Percentiles rank a stretch among this genome's conserved stretches.
Evolutionary conservation across 2,888 invertebrate species (phyloP).

Genomic region (Liposcelis brunnea): DNA sequence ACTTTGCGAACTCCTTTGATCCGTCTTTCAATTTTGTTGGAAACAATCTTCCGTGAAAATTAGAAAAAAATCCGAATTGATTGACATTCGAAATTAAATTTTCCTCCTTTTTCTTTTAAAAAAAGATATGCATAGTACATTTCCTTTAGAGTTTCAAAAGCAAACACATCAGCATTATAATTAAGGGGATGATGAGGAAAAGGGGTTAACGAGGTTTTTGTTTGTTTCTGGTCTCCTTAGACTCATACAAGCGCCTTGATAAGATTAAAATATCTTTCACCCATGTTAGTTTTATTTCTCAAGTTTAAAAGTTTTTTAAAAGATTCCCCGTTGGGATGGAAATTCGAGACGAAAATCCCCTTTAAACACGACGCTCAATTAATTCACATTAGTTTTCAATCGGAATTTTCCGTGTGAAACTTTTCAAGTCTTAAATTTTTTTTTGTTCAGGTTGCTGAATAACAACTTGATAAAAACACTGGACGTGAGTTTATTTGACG

Average conservation of each 20-base stretch:
- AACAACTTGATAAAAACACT: slow-evolving; percentile 15
- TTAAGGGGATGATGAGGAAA: too few species aligned
- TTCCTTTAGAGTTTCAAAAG: too few species aligned
- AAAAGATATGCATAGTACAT: too few species aligned
- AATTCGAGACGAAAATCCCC: too few species aligned
- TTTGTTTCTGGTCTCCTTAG: too few species aligned
- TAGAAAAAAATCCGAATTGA: slow-evolving; percentile 17
- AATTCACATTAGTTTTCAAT: not conserved
- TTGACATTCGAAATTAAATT: too few species aligned
- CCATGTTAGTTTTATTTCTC: not conserved
- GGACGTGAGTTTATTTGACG: slow-evolving; percentile 12
- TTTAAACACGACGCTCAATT: not conserved
- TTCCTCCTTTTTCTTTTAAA: too few species aligned
- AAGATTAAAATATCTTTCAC: too few species aligned
- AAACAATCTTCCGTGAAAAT: slow-evolving; percentile 23
- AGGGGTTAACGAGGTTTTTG: too few species aligned
- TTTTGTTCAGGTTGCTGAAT: slow-evolving; percentile 16
- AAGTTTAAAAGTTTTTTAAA: not conserved
- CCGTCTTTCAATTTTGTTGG: slow-evolving; percentile 22
- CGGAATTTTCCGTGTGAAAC: not conserved
- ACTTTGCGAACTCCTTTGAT: slow-evolving; percentile 16
- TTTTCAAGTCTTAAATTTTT: not conserved
- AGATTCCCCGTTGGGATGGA: not conserved
- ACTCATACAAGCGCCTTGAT: too few species aligned
- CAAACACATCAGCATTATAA: too few species aligned